Conservation (phyloP, 2,888 invertebrate genomes). For the Pemphredon lugubris region DNA sequence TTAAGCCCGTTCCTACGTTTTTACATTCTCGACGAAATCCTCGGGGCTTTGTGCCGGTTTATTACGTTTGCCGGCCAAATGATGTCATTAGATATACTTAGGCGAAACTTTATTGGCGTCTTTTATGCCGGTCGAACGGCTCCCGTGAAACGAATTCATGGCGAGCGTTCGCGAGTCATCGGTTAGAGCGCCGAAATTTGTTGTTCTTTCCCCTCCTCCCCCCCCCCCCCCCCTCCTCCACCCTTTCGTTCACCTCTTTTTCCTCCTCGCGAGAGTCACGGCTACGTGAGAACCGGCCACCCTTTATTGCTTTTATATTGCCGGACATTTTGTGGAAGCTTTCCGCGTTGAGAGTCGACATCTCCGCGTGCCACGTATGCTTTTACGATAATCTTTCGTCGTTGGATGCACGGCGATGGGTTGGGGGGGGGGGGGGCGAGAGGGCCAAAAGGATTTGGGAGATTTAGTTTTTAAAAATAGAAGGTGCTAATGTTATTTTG, state of each 20-base stretch:
- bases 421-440: too few species aligned
- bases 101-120: constrained; percentile 73
- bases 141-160: constrained; percentile 66
- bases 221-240: too few species aligned
- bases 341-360: constrained; percentile 18
- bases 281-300: constrained; percentile 34
- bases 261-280: not conserved
- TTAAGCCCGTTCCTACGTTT: constrained; percentile 60
- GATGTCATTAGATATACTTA: constrained; percentile 78
- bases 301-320: constrained; percentile 39
- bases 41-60: constrained; percentile 69
- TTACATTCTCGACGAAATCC: constrained; percentile 72
- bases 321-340: constrained; percentile 32
- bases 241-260: not conserved
- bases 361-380: constrained; percentile 6
- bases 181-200: constrained; percentile 64
- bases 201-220: constrained; percentile 9
- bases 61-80: constrained; percentile 71
- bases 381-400: constrained; percentile 39
- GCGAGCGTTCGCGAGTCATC: constrained; percentile 57
- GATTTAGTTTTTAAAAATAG: too few species aligned
- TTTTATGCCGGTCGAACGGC: constrained; percentile 69
- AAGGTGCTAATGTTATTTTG: too few species aligned
- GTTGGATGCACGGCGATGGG: too few species aligned
- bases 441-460: not conserved